These are phyloP conservation scores for Coelopa pilipes DNA, from an alignment of 2,888 invertebrate genomes.

Conservation along the genomic window DNA sequence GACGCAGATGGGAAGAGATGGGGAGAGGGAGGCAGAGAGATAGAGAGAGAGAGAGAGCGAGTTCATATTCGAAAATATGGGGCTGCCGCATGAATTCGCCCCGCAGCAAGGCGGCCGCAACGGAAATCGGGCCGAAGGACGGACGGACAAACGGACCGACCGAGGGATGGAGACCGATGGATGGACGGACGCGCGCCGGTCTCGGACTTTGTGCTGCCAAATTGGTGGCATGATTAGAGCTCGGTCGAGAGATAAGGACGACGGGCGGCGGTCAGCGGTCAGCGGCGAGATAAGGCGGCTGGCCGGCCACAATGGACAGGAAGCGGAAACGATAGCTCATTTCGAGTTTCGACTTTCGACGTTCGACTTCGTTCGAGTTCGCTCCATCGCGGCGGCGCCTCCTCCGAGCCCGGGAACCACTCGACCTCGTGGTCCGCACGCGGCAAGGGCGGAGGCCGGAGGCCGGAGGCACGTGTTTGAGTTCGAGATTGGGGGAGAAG, in stretches of 20 bases:
- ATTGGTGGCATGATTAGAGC: conserved; percentile 32
- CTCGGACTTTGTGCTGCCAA: conserved; percentile 29
- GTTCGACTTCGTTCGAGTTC: no score
- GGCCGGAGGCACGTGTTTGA: no score
- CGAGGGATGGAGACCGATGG: no score
- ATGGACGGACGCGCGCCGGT: no score
- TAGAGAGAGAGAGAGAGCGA: background rate
- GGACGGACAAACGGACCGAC: no score
- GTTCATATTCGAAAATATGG: conserved; percentile 14
- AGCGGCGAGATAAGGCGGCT: background rate
- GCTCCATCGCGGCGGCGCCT: no score
- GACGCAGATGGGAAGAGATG: background rate
- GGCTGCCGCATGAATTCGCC: conserved; percentile 26
- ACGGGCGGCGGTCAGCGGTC: background rate
- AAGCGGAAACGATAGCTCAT: conserved; percentile 15
- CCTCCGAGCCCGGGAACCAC: no score
- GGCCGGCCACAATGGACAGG: background rate
- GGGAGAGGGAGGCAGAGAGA: background rate
- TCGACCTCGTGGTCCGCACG: no score
- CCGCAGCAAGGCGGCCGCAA: conserved; percentile 19
- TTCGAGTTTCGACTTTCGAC: no score
- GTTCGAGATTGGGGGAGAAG: no score
- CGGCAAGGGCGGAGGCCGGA: no score
- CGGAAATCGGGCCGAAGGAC: conserved; percentile 24
- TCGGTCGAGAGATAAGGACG: conserved; percentile 26